Percentiles rank a stretch among this genome's conserved stretches.
Conservation (phyloP, 23 tunicate species). For the Clavelina lepadiformis region DNA sequence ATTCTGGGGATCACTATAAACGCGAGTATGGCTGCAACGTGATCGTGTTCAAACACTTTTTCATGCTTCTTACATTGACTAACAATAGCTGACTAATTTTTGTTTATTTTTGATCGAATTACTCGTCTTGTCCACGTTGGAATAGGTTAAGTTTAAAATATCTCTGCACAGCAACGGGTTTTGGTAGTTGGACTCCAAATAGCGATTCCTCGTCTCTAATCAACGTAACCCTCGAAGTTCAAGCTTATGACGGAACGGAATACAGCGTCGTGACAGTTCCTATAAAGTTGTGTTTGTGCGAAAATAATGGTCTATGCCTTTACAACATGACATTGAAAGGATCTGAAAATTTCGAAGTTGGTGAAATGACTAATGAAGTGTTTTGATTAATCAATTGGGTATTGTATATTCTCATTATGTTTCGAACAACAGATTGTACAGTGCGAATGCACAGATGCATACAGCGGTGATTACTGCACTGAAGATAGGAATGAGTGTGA, state of each 20-base stretch:
- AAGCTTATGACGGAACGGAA: conserved; percentile 14
- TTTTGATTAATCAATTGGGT: no score
- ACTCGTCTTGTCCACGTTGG: no score
- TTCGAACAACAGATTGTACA: conserved; percentile 40
- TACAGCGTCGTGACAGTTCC: conserved; percentile 9
- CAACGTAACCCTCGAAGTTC: conserved; percentile 9
- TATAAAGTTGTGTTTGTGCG: conserved; percentile 32
- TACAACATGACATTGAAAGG: conserved; percentile 14
- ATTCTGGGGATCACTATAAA: no score
- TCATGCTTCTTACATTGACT: no score
- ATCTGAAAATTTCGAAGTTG: conserved; percentile 16
- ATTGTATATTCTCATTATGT: no score
- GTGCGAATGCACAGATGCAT: conserved; percentile 48
- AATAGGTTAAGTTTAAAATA: no score
- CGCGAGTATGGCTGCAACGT: no score
- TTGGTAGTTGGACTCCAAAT: conserved; percentile 36
- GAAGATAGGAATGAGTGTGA: conserved; percentile 49
- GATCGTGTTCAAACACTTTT: no score
- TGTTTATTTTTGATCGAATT: no score
- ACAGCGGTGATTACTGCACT: conserved; percentile 21
- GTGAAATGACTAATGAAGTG: no score
- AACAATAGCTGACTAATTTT: no score
- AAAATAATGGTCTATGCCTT: conserved; percentile 24
- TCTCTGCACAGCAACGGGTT: conserved; percentile 29
- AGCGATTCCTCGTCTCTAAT: not conserved